A percentile compares a stretch with the other conserved stretches of the same genome.
Conservation (phyloP, 1,140 invertebrate species). For the Sarcophaga bullata region DNA sequence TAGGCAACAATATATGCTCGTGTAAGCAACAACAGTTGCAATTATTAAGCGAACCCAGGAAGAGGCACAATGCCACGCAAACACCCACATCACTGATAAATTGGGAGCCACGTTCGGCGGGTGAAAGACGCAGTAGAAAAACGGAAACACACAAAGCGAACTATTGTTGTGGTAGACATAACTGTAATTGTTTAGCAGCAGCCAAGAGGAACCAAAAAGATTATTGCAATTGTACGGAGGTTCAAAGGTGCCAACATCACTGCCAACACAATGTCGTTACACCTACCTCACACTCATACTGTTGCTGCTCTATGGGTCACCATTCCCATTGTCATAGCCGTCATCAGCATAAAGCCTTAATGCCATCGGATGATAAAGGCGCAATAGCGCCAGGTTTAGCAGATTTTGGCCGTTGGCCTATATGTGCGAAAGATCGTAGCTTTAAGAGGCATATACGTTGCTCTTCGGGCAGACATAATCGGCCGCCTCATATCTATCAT, state of each 20-base stretch:
- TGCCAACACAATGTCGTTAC: conserved; percentile 48
- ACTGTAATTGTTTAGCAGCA: not conserved
- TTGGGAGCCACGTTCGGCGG: conserved; percentile 28
- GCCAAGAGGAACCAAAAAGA: not conserved
- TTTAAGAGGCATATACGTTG: not conserved
- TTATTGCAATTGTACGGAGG: conserved; percentile 10
- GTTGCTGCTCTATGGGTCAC: conserved; percentile 2
- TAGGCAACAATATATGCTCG: not conserved
- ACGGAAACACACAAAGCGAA: not conserved
- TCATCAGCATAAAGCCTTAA: not conserved
- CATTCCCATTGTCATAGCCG: not conserved
- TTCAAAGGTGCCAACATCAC: conserved; percentile 48
- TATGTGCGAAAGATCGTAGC: not conserved
- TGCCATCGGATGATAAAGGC: not conserved
- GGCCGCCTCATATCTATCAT: not conserved
- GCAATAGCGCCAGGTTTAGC: not conserved
- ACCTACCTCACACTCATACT: conserved; percentile 21
- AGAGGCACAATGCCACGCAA: conserved; percentile 62
- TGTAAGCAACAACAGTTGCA: conserved; percentile 39
- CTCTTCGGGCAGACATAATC: conserved; percentile 4
- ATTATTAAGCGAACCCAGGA: conserved; percentile 39
- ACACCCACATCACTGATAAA: conserved; percentile 46
- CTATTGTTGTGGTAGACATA: conserved; percentile 20
- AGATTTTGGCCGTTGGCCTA: not conserved
- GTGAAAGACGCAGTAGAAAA: not conserved